Evolutionary conservation across 1,140 invertebrate genomes (phyloP).

Genomic region (Solenopsis invicta): DNA sequence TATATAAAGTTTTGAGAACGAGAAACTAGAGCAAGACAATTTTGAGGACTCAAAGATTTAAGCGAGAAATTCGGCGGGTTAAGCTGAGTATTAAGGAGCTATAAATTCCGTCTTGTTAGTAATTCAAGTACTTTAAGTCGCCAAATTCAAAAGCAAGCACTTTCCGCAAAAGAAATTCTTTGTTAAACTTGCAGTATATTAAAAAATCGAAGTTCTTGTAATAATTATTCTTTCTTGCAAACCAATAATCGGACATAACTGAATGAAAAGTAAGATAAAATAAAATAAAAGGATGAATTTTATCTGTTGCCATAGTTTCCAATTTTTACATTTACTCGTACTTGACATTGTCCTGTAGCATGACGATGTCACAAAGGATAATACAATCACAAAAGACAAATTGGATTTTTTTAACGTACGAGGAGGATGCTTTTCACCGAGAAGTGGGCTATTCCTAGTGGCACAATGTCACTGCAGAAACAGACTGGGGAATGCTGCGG

Average conservation of each 20-base stretch:
- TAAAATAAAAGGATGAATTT: background rate
- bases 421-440: slow-evolving; percentile 25
- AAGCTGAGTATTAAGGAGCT: slow-evolving; percentile 13
- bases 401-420: slow-evolving; percentile 39
- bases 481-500: slow-evolving; percentile 61
- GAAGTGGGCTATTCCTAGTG: slow-evolving; percentile 33
- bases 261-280: background rate
- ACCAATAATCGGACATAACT: background rate
- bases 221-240: background rate
- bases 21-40: slow-evolving; percentile 33
- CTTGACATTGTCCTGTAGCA: background rate
- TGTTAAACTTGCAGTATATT: background rate
- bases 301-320: background rate
- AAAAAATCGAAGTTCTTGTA: background rate
- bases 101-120: slow-evolving; percentile 35
- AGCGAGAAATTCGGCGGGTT: background rate
- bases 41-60: slow-evolving; percentile 12
- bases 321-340: background rate
- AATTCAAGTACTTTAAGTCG: slow-evolving; percentile 43
- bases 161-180: slow-evolving; percentile 12
- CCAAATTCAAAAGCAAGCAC: background rate
- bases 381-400: slow-evolving; percentile 32
- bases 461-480: slow-evolving; percentile 14
- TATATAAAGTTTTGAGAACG: slow-evolving; percentile 10
- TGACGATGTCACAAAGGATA: slow-evolving; percentile 39